Evolutionary conservation across 2,888 invertebrate genomes (phyloP), one percentile per base, ranked within the genome.

Genomic region (Loripinus fragilis): DNA sequence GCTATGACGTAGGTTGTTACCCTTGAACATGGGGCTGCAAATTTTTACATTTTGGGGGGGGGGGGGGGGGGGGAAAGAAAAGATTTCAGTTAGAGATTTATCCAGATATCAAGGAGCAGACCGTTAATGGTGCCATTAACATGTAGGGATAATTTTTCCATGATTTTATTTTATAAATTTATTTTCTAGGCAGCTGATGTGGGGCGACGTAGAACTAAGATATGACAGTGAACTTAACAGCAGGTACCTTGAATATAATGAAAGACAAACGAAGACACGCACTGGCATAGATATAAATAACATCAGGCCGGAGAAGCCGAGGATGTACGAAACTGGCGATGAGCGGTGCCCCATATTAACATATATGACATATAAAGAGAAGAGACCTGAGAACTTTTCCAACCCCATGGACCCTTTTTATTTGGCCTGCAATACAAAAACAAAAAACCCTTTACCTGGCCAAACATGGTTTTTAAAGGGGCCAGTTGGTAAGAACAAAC

Each of bases 391-490:
- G 55, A 25, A 55, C 17, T 55, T 25, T 28, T 17, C 28, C 20
- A 35, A 50, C 12, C 28, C 52, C 35, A 42, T 60, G 3, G 3
- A 60, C 25, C 71, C 71, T 0, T 70, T 70, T n/a, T 71, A 71
- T 50, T 17, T 71, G 10, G 41, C 71, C 2, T 20, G 28, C 20
- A 55, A 55, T 12, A 71, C 55, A 10, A 2, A 8, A 12, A 41
- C 1, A 0, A 35, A 25, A 71, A 23, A 23, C n/a, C 28, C n/a
- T 25, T 28, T 25, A 8, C 23, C 5, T 2, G 1, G 38, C 8
- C 15, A 75, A 3, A 69, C 64, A 52, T 75, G 70, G 75, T 75
- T 75, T 60, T 8, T 75, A 23, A 12, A 70, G n/a, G 65, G 35
- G 8, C 70, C 75, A 1, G 28, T 75, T 2, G 70, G 70, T 0